phyloP scores from a whole-genome alignment of 1,140 invertebrate species.

The Solenopsis invicta region DNA sequence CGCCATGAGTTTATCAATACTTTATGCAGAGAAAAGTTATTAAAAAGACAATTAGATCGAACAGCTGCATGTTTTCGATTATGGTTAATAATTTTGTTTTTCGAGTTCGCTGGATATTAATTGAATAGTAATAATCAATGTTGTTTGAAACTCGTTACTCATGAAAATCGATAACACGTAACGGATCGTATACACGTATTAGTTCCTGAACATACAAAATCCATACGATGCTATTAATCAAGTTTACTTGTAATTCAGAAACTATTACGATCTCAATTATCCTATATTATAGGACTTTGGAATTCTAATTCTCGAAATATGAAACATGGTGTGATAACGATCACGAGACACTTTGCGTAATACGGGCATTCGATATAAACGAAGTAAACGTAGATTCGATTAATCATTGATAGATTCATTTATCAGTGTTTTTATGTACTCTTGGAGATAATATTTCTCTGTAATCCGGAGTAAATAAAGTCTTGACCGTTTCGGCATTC shows the following conservation, averaged over 20 bases:
- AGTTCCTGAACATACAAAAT: neutral
- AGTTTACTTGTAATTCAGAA: neutral
- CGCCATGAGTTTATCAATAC: too few species aligned
- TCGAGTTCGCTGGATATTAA: too few species aligned
- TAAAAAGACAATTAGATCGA: too few species aligned
- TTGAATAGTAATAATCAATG: too few species aligned
- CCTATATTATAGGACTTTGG: neutral
- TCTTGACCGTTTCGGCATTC: neutral
- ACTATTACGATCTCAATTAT: neutral
- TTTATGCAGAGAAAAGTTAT: too few species aligned
- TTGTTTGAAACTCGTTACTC: neutral
- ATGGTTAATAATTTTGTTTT: too few species aligned
- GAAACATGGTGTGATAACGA: neutral
- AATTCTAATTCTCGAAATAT: neutral
- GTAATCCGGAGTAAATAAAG: constrained; percentile 28
- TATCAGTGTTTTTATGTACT: neutral
- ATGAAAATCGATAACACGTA: neutral
- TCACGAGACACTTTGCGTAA: too few species aligned
- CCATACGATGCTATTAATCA: neutral
- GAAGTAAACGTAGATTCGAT: neutral
- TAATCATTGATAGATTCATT: neutral
- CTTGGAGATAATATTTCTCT: neutral
- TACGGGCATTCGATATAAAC: neutral
- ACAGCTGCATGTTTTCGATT: too few species aligned
- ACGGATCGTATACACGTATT: neutral